A percentile compares a stretch with the other conserved stretches of the same genome.
These are phyloP conservation scores for Gila orcuttii DNA, from an alignment of 2,113 vertebrate species.

Conservation along the genomic window DNA sequence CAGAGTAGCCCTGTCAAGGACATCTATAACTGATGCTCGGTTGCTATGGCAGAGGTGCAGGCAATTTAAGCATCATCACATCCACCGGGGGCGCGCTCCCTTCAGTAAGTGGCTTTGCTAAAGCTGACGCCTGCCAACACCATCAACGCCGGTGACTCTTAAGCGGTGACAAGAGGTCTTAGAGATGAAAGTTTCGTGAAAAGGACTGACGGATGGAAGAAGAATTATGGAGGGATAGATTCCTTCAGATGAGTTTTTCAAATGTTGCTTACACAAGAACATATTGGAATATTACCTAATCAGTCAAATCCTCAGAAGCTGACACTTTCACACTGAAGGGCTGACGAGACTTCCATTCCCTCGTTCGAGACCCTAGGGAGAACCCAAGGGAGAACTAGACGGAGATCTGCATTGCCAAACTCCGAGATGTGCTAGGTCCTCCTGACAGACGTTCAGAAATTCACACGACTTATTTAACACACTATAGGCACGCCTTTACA, in stretches of 20 bases:
- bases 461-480: slow-evolving; percentile 72
- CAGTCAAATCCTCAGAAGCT: slow-evolving; percentile 82
- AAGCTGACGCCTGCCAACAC: slow-evolving; percentile 77
- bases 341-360: slow-evolving; percentile 65
- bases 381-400: slow-evolving; percentile 71
- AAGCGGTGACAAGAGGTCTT: slow-evolving; percentile 73
- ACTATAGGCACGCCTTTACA: slow-evolving; percentile 64
- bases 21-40: slow-evolving; percentile 59
- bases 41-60: slow-evolving; percentile 70
- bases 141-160: slow-evolving; percentile 72
- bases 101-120: slow-evolving; percentile 79
- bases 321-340: slow-evolving; percentile 72
- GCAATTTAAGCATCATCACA: slow-evolving; percentile 75
- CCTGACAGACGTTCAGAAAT: slow-evolving; percentile 74
- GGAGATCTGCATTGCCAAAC: slow-evolving; percentile 55
- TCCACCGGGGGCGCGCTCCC: slow-evolving; percentile 70
- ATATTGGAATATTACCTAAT: slow-evolving; percentile 79
- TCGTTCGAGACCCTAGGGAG: slow-evolving; percentile 72
- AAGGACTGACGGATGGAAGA: slow-evolving; percentile 66
- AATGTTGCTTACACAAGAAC: slow-evolving; percentile 81
- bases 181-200: slow-evolving; percentile 73
- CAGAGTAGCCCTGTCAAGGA: slow-evolving; percentile 66
- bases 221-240: slow-evolving; percentile 75
- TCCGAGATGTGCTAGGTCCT: slow-evolving; percentile 60
- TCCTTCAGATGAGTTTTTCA: slow-evolving; percentile 71